These are phyloP conservation scores for Porites evermanni DNA, from an alignment of 92 coral and sea anemone genomes.

Conservation along the genomic window DNA sequence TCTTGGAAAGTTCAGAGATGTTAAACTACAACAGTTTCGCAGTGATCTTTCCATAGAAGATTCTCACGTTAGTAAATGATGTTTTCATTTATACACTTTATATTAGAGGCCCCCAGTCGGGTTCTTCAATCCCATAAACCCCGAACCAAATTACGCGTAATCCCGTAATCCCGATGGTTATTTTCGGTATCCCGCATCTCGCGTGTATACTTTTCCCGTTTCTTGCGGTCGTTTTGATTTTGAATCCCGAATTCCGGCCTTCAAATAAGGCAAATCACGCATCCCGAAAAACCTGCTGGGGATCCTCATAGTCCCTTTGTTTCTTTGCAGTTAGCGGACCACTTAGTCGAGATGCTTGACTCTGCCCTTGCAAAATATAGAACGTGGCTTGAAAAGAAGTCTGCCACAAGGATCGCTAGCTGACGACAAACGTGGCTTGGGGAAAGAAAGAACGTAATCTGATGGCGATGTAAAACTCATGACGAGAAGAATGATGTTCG, in stretches of 20 bases:
- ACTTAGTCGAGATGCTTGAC: conserved; percentile 86
- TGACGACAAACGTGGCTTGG: conserved; percentile 38
- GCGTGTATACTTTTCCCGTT: too few relatives aligned
- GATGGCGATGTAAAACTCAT: not conserved
- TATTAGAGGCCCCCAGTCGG: not conserved
- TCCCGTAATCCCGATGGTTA: too few relatives aligned
- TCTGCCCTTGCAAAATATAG: conserved; percentile 86
- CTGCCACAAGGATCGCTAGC: conserved; percentile 64
- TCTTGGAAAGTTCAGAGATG: conserved; percentile 83
- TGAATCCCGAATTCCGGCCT: too few relatives aligned
- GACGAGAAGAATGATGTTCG: not conserved
- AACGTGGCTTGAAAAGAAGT: conserved; percentile 80
- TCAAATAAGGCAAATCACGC: too few relatives aligned
- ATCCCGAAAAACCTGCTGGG: too few relatives aligned
- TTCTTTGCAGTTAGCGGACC: conserved; percentile 75
- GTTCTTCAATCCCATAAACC: too few relatives aligned
- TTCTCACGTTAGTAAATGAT: conserved; percentile 66
- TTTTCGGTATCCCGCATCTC: too few relatives aligned
- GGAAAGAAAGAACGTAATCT: not conserved
- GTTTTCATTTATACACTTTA: too few relatives aligned
- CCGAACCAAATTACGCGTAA: too few relatives aligned
- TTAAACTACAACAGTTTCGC: conserved; percentile 76
- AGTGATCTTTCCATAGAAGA: conserved; percentile 71
- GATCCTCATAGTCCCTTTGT: not conserved
- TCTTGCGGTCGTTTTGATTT: too few relatives aligned